These are phyloP conservation scores for Grammomys dolichurus DNA, from an alignment of 2,113 vertebrate species.

Conservation along the genomic window DNA sequence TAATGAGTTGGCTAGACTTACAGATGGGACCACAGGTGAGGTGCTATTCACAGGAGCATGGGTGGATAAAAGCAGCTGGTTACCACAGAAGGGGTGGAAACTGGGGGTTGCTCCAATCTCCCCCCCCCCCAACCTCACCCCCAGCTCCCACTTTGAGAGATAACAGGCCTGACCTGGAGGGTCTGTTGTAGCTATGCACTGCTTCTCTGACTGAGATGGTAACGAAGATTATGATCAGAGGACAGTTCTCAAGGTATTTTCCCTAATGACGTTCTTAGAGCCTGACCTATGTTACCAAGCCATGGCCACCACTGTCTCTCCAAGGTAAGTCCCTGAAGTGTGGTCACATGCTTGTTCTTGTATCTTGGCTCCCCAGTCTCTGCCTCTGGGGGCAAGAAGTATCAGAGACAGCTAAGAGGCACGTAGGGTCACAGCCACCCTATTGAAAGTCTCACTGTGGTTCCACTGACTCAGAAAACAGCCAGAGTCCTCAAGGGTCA, in stretches of 20 bases:
- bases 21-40: background rate
- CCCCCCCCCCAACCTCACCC: too few species aligned
- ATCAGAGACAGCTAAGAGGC: background rate
- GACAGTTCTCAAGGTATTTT: background rate
- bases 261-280: rapidly evolving
- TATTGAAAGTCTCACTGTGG: background rate
- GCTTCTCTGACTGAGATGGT: background rate
- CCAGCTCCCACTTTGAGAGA: background rate
- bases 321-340: rapidly evolving
- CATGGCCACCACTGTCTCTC: too few species aligned
- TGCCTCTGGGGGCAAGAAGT: background rate
- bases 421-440: rapidly evolving
- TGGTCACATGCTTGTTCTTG: rapidly evolving
- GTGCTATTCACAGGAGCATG: background rate
- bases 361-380: too few species aligned
- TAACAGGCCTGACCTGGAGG: background rate
- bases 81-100: background rate
- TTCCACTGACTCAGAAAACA: rapidly evolving
- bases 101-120: background rate
- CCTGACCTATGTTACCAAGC: background rate
- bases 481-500: background rate
- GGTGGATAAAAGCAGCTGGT: background rate
- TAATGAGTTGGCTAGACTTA: background rate
- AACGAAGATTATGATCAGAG: background rate
- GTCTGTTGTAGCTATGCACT: background rate